Evolutionary conservation across 2,113 vertebrate species (phyloP), one percentile per base, ranked within the genome.

Genomic region (Hydropotes inermis): DNA sequence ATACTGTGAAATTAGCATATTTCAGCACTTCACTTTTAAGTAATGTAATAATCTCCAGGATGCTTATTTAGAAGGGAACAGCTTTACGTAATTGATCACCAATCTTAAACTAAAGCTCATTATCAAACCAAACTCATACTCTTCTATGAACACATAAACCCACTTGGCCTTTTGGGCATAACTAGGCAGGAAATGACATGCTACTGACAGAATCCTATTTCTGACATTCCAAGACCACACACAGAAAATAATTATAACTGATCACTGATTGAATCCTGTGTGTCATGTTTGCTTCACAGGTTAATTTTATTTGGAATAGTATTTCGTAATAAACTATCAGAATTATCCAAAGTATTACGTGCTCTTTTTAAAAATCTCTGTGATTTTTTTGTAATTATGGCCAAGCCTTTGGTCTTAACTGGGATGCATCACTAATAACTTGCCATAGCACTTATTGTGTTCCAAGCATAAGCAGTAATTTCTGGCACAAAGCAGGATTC

Each of bases 141-240:
- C n/a, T 79, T 87, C 50, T 28, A 95, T 28, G 21, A 92, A 97
- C 43, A 82, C 33, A 50, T 21, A 91, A 91, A 78, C 60, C 17
- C 27, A 36, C 47, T 81, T 93, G 52, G 17, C 36, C 15, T 89
- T 94, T 90, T 70, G 47, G n/a, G 36, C 39, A 78, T 45, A 74
- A 54, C 13, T 39, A 30, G 43, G 33, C 58, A 97, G 81, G 85
- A 98, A 86, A 90, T 67, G n/a, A 28, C 15, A 85, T 36, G 43
- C n/a, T 60, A 39, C 14, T 90, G 50, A n/a, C 54, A 82, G 83
- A 95, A 57, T 70, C 39, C 36, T 91, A 21, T 91, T 87, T 57
- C 89, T 91, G 83, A 60, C 52, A 21, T 94, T 94, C 52, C 39
- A 96, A 89, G 90, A 93, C 86, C 78, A 58, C 74, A 93, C 47